Evolutionary conservation across 1,140 invertebrate genomes (phyloP).

Genomic region (Drosophila aff.): DNA sequence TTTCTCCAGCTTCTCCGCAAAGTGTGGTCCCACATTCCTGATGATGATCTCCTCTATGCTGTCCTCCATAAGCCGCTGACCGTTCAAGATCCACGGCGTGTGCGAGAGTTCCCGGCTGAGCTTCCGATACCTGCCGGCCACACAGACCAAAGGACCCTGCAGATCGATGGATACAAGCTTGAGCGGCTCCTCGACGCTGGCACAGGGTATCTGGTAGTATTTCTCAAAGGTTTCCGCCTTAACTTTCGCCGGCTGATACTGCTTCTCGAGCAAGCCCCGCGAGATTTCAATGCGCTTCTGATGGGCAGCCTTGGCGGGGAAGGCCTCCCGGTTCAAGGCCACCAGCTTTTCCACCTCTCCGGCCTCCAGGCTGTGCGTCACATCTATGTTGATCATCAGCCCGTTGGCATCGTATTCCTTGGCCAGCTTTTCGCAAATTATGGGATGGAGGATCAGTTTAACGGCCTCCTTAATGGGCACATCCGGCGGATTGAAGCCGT

Average conservation of each 20-base stretch:
- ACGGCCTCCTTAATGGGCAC: constrained; percentile 81
- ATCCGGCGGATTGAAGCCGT: constrained; percentile 60
- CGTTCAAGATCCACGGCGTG: constrained; percentile 97
- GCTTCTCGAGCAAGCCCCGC: constrained; percentile 86
- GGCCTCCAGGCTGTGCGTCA: constrained; percentile 63
- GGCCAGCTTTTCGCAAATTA: constrained; percentile 58
- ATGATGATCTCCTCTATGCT: constrained; percentile 97
- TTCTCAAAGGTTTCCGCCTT: constrained; percentile 85
- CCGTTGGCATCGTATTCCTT: constrained; percentile 77
- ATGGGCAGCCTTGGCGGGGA: constrained; percentile 52
- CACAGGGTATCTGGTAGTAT: constrained; percentile 85
- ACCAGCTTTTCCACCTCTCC: constrained; percentile 61
- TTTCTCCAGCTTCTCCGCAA: constrained; percentile 68
- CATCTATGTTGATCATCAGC: constrained; percentile 74
- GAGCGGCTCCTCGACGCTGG: constrained; percentile 77
- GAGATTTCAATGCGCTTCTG: constrained; percentile 85
- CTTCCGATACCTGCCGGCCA: constrained; percentile 94
- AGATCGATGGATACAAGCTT: constrained; percentile 85
- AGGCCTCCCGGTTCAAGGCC: constrained; percentile 52
- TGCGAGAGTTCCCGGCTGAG: constrained; percentile 94
- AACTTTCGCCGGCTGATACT: constrained; percentile 84
- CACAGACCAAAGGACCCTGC: constrained; percentile 86
- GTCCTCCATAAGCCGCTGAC: constrained; percentile 91
- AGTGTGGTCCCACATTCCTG: constrained; percentile 86
- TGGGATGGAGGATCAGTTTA: constrained; percentile 75